phyloP scores from a whole-genome alignment of 2,888 invertebrate genomes.

The Andrena minutula region DNA sequence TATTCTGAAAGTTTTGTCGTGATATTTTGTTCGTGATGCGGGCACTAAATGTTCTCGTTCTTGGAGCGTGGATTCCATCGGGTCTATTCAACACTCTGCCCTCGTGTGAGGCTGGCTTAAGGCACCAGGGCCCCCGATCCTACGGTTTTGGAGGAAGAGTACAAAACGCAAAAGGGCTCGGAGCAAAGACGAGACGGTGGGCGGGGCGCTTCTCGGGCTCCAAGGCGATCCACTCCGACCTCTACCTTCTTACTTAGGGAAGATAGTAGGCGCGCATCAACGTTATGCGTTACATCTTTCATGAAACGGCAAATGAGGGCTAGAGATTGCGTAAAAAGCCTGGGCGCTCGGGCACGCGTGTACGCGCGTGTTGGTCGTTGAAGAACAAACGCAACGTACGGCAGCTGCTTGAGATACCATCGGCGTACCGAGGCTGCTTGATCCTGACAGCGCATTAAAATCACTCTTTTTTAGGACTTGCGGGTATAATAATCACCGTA shows the following conservation, averaged over 20 bases:
- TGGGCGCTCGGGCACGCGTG: slow-evolving; percentile 9
- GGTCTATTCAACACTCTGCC: not conserved
- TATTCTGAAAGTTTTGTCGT: too few relatives aligned
- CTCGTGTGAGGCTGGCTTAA: slow-evolving; percentile 67
- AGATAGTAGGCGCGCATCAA: slow-evolving; percentile 81
- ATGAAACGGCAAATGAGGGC: slow-evolving; percentile 78
- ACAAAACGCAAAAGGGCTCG: slow-evolving; percentile 80
- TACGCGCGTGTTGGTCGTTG: slow-evolving; percentile 16
- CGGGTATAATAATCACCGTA: slow-evolving; percentile 57
- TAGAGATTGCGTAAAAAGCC: slow-evolving; percentile 62
- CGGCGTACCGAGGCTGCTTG: slow-evolving; percentile 53
- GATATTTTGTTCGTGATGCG: too few relatives aligned
- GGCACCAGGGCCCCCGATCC: slow-evolving; percentile 55
- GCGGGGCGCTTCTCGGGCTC: slow-evolving; percentile 84
- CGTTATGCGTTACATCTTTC: slow-evolving; percentile 79
- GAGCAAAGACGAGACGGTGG: slow-evolving; percentile 84
- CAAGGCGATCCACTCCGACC: slow-evolving; percentile 85
- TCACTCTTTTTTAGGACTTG: slow-evolving; percentile 47
- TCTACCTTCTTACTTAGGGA: slow-evolving; percentile 80
- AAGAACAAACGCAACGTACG: slow-evolving; percentile 40
- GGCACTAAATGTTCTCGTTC: too few relatives aligned
- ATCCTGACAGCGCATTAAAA: slow-evolving; percentile 66
- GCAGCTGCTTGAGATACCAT: slow-evolving; percentile 69
- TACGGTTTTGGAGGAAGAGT: slow-evolving; percentile 77
- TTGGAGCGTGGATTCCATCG: not conserved